phyloP scores from a whole-genome alignment of 2,888 invertebrate genomes.

The Drosophila colorata region DNA sequence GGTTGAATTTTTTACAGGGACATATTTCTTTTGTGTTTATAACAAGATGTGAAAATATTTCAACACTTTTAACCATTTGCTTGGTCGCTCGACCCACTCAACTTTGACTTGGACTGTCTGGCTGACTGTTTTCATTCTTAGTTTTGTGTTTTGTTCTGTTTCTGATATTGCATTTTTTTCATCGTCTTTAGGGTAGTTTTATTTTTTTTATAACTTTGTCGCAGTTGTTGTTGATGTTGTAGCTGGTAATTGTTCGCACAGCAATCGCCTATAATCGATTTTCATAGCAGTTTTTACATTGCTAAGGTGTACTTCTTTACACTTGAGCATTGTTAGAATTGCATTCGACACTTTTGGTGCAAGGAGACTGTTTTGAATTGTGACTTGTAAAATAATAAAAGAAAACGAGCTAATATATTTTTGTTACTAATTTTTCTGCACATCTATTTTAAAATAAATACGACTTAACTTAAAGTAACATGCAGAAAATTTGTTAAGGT shows the following conservation, averaged over 20 bases:
- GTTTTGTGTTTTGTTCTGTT: slow-evolving; percentile 5
- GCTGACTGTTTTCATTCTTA: slow-evolving; percentile 10
- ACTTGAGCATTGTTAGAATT: slow-evolving; percentile 50
- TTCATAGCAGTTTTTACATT: slow-evolving; percentile 32
- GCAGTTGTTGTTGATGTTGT: slow-evolving; percentile 23
- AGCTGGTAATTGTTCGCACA: slow-evolving; percentile 33
- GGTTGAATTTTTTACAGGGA: slow-evolving; percentile 14
- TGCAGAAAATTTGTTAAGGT: neutral
- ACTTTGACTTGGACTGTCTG: slow-evolving; percentile 26
- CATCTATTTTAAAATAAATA: slow-evolving; percentile 7
- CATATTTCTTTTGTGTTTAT: slow-evolving; percentile 58
- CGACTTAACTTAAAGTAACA: slow-evolving; percentile 1
- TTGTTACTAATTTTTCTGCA: slow-evolving; percentile 2
- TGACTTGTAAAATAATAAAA: slow-evolving; percentile 34
- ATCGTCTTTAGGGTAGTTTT: slow-evolving; percentile 13
- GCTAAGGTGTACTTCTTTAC: slow-evolving; percentile 48
- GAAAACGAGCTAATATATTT: slow-evolving; percentile 12
- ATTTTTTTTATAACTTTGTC: slow-evolving; percentile 21
- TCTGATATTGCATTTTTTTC: neutral
- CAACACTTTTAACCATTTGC: slow-evolving; percentile 51
- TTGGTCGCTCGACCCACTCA: slow-evolving; percentile 43
- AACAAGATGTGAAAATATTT: slow-evolving; percentile 71
- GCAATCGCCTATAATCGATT: slow-evolving; percentile 61
- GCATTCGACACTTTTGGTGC: slow-evolving; percentile 18
- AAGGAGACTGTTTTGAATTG: neutral